These are phyloP conservation scores for Salvelinus fontinalis DNA, from an alignment of 2,113 vertebrate genomes.

Conservation along the genomic window DNA sequence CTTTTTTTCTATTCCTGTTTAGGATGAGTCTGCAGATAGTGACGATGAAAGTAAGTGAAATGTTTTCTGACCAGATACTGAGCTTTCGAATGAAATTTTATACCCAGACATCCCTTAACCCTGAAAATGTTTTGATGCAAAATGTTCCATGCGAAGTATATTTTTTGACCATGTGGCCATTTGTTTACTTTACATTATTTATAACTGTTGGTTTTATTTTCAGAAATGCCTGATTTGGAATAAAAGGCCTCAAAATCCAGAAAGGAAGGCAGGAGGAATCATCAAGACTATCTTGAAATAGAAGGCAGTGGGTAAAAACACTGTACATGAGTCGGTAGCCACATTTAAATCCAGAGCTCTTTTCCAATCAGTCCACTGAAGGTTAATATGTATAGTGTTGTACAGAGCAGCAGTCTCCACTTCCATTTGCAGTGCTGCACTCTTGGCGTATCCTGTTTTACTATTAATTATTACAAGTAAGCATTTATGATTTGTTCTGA, in stretches of 20 bases:
- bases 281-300: conserved; percentile 72
- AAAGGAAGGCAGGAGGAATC: conserved; percentile 63
- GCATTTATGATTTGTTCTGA: conserved; percentile 61
- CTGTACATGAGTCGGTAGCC: conserved; percentile 82
- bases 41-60: conserved; percentile 91
- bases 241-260: conserved; percentile 66
- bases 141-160: background rate
- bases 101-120: background rate
- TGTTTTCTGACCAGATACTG: background rate
- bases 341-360: conserved; percentile 87
- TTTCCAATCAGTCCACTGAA: conserved; percentile 83
- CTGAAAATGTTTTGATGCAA: background rate
- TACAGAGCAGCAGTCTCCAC: conserved; percentile 80
- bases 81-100: background rate
- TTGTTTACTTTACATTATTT: too few species aligned
- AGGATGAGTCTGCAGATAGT: conserved; percentile 95
- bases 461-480: conserved; percentile 67
- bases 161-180: background rate
- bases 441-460: conserved; percentile 70
- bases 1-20: conserved; percentile 34
- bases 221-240: conserved; percentile 98
- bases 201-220: background rate
- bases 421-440: conserved; percentile 73
- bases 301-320: conserved; percentile 75
- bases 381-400: conserved; percentile 88